Evolutionary conservation across 1,140 invertebrate genomes (phyloP).

Genomic region (Diplogasteroides magnus): DNA sequence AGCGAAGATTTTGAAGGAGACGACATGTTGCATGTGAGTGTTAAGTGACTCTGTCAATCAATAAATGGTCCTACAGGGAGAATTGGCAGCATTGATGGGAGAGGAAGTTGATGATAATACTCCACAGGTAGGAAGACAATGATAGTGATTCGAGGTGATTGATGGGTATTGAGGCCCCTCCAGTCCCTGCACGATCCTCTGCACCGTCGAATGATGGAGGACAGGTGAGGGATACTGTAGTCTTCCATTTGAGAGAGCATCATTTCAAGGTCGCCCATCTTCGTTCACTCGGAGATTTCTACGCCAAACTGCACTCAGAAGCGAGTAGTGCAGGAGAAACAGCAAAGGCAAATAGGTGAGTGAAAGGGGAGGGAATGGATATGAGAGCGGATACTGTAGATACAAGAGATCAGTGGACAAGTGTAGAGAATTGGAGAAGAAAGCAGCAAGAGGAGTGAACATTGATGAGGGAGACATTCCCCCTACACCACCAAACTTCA

Average conservation of each 20-base stretch:
- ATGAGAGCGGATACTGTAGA: conserved; percentile 6
- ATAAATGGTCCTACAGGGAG: background rate
- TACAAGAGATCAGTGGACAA: conserved; percentile 27
- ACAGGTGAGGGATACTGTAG: background rate
- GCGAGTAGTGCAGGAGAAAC: background rate
- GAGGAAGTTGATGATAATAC: conserved; percentile 19
- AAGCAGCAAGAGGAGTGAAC: conserved; percentile 20
- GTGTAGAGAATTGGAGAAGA: conserved; percentile 17
- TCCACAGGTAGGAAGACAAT: conserved; percentile 5
- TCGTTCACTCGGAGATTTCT: background rate
- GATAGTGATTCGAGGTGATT: background rate
- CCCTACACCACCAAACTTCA: conserved; percentile 14
- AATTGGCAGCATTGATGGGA: conserved; percentile 3
- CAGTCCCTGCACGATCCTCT: conserved; percentile 4
- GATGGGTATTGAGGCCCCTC: conserved; percentile 4
- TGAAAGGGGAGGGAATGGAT: background rate
- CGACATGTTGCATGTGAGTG: too few species aligned
- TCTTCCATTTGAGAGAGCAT: too few species aligned
- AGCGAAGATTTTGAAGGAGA: too few species aligned
- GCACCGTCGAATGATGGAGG: background rate
- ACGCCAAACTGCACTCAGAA: background rate
- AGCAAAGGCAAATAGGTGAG: background rate
- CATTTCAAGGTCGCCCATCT: background rate
- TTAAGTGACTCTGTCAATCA: too few species aligned
- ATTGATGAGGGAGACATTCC: conserved; percentile 31